Evolutionary conservation across 2,888 invertebrate genomes (phyloP).

Genomic region (Pristionchus arcanus): DNA sequence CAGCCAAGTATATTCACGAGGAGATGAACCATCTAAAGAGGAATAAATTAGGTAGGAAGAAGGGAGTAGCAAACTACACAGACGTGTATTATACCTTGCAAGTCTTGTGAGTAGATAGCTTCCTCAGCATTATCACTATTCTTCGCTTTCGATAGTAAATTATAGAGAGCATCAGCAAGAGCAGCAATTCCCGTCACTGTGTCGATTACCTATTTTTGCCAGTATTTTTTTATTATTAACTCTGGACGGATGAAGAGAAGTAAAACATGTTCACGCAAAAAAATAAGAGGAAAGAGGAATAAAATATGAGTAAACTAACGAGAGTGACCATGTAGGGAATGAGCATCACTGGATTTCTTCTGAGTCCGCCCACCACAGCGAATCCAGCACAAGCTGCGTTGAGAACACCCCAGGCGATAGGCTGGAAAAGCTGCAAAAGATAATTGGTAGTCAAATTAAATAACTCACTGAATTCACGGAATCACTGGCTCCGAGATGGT

Average conservation of each 20-base stretch:
- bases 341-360: conserved; percentile 20
- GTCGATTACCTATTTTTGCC: not conserved
- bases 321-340: conserved; percentile 41
- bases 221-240: not conserved
- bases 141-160: not conserved
- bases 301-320: not conserved
- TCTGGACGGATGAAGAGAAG: too few species aligned
- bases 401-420: not conserved
- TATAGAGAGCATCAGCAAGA: not conserved
- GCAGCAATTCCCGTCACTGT: not conserved
- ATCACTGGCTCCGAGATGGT: conserved; percentile 40
- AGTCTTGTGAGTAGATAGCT: not conserved
- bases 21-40: not conserved
- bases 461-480: conserved; percentile 3
- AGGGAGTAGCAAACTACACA: not conserved
- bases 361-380: conserved; percentile 1
- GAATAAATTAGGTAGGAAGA: not conserved
- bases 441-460: not conserved
- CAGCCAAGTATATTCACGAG: not conserved
- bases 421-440: not conserved
- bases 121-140: not conserved
- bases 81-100: not conserved
- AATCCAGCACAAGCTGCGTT: not conserved
- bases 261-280: not conserved
- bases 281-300: not conserved